These are phyloP conservation scores for Agrochola macilenta DNA, from an alignment of 2,888 invertebrate species.

Conservation along the genomic window DNA sequence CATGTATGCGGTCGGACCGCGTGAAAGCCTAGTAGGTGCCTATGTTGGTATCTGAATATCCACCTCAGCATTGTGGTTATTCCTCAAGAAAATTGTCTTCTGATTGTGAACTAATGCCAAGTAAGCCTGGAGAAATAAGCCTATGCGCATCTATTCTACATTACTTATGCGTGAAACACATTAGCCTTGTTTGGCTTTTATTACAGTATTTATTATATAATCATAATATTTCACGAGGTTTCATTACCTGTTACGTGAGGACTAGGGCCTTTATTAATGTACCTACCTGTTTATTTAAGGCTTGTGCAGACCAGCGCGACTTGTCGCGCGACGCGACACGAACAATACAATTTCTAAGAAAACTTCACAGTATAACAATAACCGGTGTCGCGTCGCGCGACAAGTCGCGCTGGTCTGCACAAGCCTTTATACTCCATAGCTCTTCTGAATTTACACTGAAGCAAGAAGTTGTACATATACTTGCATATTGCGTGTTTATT, in stretches of 20 bases:
- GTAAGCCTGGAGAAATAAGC: constrained; percentile 5
- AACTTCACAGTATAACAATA: no score
- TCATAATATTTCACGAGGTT: constrained; percentile 55
- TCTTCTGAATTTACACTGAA: constrained; percentile 32
- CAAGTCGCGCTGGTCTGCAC: no score
- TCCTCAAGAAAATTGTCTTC: not conserved
- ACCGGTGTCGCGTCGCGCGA: no score
- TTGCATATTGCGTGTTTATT: constrained; percentile 12
- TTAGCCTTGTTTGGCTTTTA: constrained; percentile 47
- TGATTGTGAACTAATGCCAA: constrained; percentile 1
- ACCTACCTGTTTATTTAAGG: constrained; percentile 35
- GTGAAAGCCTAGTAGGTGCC: not conserved
- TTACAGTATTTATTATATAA: constrained; percentile 43
- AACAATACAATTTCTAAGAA: no score
- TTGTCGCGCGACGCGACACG: no score
- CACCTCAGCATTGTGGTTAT: not conserved
- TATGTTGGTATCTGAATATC: not conserved
- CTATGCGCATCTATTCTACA: constrained; percentile 17
- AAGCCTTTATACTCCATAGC: no score
- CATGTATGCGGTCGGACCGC: no score
- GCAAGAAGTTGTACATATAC: not conserved
- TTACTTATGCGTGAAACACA: constrained; percentile 40
- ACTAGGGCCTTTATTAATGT: constrained; percentile 30
- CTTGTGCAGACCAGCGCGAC: no score
- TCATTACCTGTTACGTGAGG: constrained; percentile 44